Conservation (phyloP, 2,888 invertebrate species). For the Habrosyne pyritoides region DNA sequence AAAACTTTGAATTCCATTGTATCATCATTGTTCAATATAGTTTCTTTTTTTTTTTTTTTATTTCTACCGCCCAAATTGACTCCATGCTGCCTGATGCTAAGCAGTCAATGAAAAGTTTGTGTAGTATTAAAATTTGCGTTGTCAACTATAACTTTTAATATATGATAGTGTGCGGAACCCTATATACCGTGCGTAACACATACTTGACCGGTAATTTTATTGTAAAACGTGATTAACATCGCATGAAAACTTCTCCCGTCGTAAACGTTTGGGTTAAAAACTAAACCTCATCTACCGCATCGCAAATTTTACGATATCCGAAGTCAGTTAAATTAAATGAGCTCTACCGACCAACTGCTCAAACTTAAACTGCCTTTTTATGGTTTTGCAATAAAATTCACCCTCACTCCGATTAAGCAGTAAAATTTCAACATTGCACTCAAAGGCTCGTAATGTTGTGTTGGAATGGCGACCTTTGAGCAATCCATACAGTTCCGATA, state of each 20-base stretch:
- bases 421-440: slow-evolving; percentile 47
- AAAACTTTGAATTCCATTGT: no score
- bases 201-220: not conserved
- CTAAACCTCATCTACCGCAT: slow-evolving; percentile 38
- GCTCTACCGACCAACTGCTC: slow-evolving; percentile 32
- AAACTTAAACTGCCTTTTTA: slow-evolving; percentile 44
- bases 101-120: no score
- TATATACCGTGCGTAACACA: no score
- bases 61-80: no score
- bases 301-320: slow-evolving; percentile 45
- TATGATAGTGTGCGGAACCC: no score
- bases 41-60: no score
- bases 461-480: not conserved
- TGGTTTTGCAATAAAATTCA: slow-evolving; percentile 42
- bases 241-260: not conserved
- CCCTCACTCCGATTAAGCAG: slow-evolving; percentile 42
- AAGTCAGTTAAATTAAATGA: slow-evolving; percentile 47
- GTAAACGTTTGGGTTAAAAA: not conserved
- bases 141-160: no score
- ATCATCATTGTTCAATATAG: no score
- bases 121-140: no score
- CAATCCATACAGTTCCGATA: slow-evolving; percentile 27
- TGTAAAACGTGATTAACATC: not conserved
- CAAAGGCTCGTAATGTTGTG: slow-evolving; percentile 36
- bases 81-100: no score